Conservation (phyloP, 2,888 invertebrate species). For the Drosophila planitibia region DNA sequence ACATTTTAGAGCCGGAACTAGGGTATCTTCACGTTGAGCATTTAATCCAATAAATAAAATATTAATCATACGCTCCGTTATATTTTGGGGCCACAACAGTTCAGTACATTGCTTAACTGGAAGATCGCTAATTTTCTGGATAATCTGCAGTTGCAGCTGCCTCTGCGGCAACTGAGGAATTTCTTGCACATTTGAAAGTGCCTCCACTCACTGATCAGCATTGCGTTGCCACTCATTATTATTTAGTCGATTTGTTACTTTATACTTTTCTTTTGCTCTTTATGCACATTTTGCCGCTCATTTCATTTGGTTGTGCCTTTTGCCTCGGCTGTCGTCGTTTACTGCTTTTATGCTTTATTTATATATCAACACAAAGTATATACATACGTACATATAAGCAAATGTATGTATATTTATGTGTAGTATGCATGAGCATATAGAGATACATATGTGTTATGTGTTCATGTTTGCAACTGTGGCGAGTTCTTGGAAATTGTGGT, state of each 20-base stretch:
- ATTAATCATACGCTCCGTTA: conserved; percentile 36
- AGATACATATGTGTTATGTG: conserved; percentile 18
- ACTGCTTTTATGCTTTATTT: conserved; percentile 61
- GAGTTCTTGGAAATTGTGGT: conserved; percentile 69
- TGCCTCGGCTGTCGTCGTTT: conserved; percentile 53
- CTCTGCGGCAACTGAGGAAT: conserved; percentile 13
- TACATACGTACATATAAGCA: conserved; percentile 17
- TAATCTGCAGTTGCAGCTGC: conserved; percentile 41
- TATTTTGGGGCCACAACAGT: conserved; percentile 1
- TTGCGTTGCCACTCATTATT: conserved; percentile 36
- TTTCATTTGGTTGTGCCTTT: conserved; percentile 58
- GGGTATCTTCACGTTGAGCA: neutral
- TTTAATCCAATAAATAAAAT: neutral
- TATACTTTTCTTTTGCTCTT: conserved; percentile 18
- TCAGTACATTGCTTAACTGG: conserved; percentile 9
- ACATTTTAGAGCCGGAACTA: neutral
- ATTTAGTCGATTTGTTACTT: conserved; percentile 56
- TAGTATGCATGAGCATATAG: neutral
- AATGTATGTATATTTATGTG: conserved; percentile 33
- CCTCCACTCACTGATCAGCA: conserved; percentile 9
- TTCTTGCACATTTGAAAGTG: conserved; percentile 12
- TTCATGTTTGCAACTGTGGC: conserved; percentile 36
- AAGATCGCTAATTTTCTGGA: conserved; percentile 19
- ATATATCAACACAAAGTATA: conserved; percentile 34
- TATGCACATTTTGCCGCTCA: conserved; percentile 28